Evolutionary conservation across 2,113 vertebrate genomes (phyloP).

Genomic region (Oreochromis aureus): DNA sequence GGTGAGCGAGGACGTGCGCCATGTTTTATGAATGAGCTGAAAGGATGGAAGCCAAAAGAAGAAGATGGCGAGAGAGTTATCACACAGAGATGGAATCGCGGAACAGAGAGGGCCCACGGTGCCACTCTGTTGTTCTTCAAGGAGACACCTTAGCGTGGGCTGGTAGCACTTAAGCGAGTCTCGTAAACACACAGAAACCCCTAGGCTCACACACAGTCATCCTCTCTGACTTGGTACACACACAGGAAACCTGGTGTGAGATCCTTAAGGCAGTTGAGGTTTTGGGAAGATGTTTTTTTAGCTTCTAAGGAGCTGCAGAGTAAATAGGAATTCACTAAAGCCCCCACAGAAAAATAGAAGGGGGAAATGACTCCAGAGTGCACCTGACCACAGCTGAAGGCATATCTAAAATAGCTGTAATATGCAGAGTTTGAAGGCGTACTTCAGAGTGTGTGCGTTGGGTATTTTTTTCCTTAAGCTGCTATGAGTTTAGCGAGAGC

Average conservation of each 20-base stretch:
- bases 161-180: background rate
- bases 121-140: background rate
- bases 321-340: conserved; percentile 21
- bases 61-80: conserved; percentile 5
- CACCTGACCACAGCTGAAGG: background rate
- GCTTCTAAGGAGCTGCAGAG: conserved; percentile 26
- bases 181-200: background rate
- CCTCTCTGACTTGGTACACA: background rate
- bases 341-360: background rate
- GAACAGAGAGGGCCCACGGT: background rate
- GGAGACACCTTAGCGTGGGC: background rate
- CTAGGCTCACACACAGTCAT: background rate
- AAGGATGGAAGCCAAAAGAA: background rate
- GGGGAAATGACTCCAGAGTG: background rate
- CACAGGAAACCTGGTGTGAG: conserved; percentile 1
- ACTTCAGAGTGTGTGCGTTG: background rate
- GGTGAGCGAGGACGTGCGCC: background rate
- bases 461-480: background rate
- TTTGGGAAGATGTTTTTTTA: background rate
- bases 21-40: conserved; percentile 50
- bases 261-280: background rate
- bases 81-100: background rate
- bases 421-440: background rate
- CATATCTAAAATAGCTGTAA: conserved; percentile 12
- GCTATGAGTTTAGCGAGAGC: background rate